A percentile compares a stretch with the other conserved stretches of the same genome.
Evolutionary conservation across 2,888 invertebrate species (phyloP).

Genomic region (Tillus elongatus): DNA sequence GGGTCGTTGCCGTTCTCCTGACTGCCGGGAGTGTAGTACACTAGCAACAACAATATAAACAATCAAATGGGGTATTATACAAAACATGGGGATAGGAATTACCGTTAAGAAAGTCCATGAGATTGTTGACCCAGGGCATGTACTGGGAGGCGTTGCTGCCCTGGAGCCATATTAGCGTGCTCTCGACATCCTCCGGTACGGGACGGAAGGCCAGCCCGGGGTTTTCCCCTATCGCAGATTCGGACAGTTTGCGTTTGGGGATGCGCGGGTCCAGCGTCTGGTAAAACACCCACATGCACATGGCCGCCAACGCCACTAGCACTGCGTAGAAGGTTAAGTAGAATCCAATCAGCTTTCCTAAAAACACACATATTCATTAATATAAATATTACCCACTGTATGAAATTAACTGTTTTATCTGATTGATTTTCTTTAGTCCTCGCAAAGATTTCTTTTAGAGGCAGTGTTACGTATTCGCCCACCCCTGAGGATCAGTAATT

Average conservation of each 20-base stretch:
- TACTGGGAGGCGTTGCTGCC: slow-evolving; percentile 61
- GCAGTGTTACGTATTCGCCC: no score
- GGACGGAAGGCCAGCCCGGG: slow-evolving; percentile 91
- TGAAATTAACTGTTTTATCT: background rate
- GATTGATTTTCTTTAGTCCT: background rate
- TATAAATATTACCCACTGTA: no score
- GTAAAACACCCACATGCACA: slow-evolving; percentile 83
- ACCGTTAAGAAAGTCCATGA: no score
- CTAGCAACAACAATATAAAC: no score
- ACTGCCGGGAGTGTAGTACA: slow-evolving; percentile 28
- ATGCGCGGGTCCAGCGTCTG: slow-evolving; percentile 70
- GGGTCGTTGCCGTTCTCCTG: slow-evolving; percentile 29
- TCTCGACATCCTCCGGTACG: slow-evolving; percentile 69
- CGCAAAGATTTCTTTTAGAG: background rate
- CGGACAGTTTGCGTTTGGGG: slow-evolving; percentile 73
- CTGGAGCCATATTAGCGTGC: slow-evolving; percentile 85
- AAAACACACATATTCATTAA: no score
- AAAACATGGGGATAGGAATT: no score
- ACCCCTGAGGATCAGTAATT: no score
- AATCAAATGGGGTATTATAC: no score
- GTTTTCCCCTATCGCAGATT: slow-evolving; percentile 80
- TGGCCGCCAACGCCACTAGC: slow-evolving; percentile 76
- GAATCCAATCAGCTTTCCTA: slow-evolving; percentile 80
- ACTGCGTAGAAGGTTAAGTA: slow-evolving; percentile 82
- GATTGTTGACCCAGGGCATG: slow-evolving; percentile 65